Conservation (phyloP, 2,113 vertebrate genomes). For the Anguilla rostrata region DNA sequence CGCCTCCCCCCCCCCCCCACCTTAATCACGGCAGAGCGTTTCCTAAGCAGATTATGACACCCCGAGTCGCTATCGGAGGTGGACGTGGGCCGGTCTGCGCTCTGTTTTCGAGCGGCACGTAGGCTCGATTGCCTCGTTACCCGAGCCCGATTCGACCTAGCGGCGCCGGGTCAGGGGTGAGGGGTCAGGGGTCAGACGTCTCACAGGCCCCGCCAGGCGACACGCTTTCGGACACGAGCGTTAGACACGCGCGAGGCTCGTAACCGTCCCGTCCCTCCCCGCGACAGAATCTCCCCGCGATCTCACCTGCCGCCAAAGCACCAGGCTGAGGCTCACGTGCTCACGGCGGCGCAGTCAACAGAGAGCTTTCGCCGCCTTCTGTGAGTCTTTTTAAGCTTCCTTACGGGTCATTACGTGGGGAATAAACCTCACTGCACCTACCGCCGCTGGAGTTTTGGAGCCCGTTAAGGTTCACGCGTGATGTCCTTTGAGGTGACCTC, state of each 20-base stretch:
- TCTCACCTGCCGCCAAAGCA: background rate
- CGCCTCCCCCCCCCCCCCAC: background rate
- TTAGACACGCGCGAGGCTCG: background rate
- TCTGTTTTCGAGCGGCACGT: background rate
- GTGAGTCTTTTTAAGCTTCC: too few relatives aligned
- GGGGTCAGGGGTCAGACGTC: constrained; percentile 16
- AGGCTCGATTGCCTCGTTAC: constrained; percentile 11
- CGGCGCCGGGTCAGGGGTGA: background rate
- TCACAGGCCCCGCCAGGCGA: background rate
- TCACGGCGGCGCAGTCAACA: background rate
- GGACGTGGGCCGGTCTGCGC: background rate
- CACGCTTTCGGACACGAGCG: background rate
- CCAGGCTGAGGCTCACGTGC: background rate
- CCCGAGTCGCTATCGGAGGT: background rate
- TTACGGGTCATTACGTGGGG: too few relatives aligned
- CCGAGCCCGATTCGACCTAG: background rate
- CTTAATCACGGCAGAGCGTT: background rate
- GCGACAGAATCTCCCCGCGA: background rate
- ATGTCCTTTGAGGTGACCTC: background rate
- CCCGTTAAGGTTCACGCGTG: background rate
- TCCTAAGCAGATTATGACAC: constrained; percentile 17
- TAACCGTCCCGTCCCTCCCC: background rate
- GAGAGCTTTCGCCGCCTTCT: background rate
- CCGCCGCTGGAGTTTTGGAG: background rate
- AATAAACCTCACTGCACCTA: too few relatives aligned